phyloP scores from a whole-genome alignment of 2,797 vertebrate species.

The Scyliorhinus canicula region DNA sequence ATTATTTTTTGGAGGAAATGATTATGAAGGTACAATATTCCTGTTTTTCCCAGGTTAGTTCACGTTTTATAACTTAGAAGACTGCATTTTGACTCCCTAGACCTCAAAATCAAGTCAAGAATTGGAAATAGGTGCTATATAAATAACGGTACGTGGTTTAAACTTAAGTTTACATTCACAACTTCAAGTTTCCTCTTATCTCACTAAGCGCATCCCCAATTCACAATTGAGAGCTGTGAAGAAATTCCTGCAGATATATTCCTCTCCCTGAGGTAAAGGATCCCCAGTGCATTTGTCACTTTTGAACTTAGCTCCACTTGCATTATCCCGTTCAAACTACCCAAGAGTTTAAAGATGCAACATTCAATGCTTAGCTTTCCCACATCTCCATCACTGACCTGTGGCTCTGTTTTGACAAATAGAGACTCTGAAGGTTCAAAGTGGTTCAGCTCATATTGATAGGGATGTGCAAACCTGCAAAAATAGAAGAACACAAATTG shows the following conservation, averaged over 20 bases:
- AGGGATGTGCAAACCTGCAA: slow-evolving; percentile 87
- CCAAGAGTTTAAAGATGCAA: not conserved
- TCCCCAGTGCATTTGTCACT: not conserved
- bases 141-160: not conserved
- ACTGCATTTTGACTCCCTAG: not conserved
- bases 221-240: not conserved
- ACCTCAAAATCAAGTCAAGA: not conserved
- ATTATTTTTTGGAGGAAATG: not conserved
- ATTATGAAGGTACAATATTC: not conserved
- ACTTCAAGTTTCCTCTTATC: not conserved
- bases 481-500: not conserved
- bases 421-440: slow-evolving; percentile 64
- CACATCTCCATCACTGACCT: slow-evolving; percentile 57
- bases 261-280: not conserved
- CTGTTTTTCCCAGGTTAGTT: not conserved
- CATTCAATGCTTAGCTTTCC: not conserved
- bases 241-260: not conserved
- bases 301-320: not conserved
- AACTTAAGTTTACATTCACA: not conserved
- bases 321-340: not conserved
- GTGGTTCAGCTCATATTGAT: slow-evolving; percentile 84
- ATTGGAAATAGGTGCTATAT: not conserved
- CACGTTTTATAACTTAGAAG: not conserved
- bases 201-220: not conserved
- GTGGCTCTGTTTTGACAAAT: slow-evolving; percentile 69